Percentiles rank a stretch among this genome's conserved stretches.
These are phyloP conservation scores for Epinephelus malabaricus DNA, from an alignment of 2,797 vertebrate species.

Conservation along the genomic window DNA sequence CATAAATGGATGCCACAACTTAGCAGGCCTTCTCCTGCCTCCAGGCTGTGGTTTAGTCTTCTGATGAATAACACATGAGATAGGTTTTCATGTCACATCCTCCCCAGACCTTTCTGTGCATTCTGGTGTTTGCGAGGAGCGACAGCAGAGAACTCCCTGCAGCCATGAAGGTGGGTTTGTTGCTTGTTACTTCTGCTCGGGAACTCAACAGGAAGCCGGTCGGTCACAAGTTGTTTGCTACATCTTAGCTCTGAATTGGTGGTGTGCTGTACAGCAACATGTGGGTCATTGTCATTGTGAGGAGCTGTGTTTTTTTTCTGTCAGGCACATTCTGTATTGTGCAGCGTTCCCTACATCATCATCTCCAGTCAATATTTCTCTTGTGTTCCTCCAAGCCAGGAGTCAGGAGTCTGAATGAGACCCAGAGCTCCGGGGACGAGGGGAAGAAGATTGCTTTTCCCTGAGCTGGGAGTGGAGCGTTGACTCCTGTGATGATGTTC, in stretches of 20 bases:
- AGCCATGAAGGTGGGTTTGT: constrained; percentile 70
- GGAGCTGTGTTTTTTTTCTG: constrained; percentile 27
- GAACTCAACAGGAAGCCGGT: constrained; percentile 25
- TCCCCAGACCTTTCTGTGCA: constrained; percentile 42
- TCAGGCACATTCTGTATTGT: constrained; percentile 23
- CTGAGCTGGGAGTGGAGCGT: constrained; percentile 51
- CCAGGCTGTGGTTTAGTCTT: constrained; percentile 68
- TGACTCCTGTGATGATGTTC: constrained; percentile 69
- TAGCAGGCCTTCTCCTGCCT: constrained; percentile 36
- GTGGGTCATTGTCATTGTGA: constrained; percentile 18
- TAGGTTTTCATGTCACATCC: constrained; percentile 65
- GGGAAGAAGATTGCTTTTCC: constrained; percentile 66
- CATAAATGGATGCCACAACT: constrained; percentile 38
- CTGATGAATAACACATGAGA: constrained; percentile 78
- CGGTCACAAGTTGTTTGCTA: constrained; percentile 34
- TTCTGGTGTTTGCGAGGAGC: constrained; percentile 44
- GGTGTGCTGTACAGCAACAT: constrained; percentile 11
- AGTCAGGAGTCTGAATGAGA: constrained; percentile 60
- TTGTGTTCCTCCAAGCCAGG: constrained; percentile 40
- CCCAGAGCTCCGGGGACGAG: constrained; percentile 48
- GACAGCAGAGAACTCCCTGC: constrained; percentile 41
- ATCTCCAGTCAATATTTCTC: constrained; percentile 57
- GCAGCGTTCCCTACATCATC: constrained; percentile 37
- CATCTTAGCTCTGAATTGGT: not conserved
- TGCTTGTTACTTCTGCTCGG: constrained; percentile 16